These are phyloP conservation scores for Byasa hedistus DNA, from an alignment of 2,888 invertebrate species.

Conservation along the genomic window DNA sequence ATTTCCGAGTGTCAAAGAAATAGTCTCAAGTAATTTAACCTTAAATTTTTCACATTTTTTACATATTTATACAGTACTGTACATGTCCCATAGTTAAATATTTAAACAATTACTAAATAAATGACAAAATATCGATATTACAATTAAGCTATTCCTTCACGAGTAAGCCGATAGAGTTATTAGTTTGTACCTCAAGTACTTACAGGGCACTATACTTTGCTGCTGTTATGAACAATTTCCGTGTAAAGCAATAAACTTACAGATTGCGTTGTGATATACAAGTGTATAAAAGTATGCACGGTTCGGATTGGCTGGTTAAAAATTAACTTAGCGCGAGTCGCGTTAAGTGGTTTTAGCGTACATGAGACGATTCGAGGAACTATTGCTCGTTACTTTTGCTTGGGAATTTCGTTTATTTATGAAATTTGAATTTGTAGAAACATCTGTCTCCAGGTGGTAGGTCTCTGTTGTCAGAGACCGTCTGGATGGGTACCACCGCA, in stretches of 20 bases:
- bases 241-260: conserved; percentile 39
- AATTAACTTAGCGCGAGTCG: not conserved
- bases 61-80: not conserved
- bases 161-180: conserved; percentile 25
- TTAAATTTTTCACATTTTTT: not conserved
- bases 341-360: not conserved
- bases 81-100: not conserved
- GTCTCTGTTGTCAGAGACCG: too few relatives aligned
- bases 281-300: not conserved
- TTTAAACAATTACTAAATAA: not conserved
- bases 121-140: conserved; percentile 14
- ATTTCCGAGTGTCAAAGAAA: too few relatives aligned
- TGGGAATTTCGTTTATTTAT: too few relatives aligned
- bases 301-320: not conserved
- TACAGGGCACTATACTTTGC: conserved; percentile 30
- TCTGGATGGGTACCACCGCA: too few relatives aligned
- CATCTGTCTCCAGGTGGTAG: too few relatives aligned
- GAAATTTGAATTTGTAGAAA: too few relatives aligned
- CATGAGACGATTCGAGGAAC: not conserved
- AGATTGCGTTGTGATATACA: conserved; percentile 25
- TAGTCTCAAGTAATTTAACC: not conserved
- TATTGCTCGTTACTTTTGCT: not conserved
- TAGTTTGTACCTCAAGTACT: conserved; percentile 27
- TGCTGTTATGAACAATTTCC: conserved; percentile 37
- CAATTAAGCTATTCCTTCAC: not conserved